These are phyloP conservation scores for Tricholaema leucomelas DNA, from an alignment of 2,113 vertebrate species.

Conservation along the genomic window DNA sequence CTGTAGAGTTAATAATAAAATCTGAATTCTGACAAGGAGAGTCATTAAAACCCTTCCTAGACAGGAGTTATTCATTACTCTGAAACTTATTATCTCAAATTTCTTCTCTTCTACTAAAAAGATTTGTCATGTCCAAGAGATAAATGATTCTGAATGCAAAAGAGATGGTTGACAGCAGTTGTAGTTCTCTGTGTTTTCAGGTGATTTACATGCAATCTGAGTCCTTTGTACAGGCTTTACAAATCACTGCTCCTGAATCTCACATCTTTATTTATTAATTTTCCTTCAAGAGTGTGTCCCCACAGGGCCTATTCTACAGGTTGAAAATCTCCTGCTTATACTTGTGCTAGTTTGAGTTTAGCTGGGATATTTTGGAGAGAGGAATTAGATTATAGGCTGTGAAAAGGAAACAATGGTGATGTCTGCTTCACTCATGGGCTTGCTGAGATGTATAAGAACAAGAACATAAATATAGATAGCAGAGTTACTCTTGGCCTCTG, in stretches of 20 bases:
- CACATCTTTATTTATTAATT: slow-evolving; percentile 12
- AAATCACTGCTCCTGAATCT: not conserved
- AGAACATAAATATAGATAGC: no score
- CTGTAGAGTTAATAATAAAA: slow-evolving; percentile 78
- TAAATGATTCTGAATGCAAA: slow-evolving; percentile 68
- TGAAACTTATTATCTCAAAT: slow-evolving; percentile 73
- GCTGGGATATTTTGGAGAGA: no score
- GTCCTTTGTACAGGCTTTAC: not conserved
- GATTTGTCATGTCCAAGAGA: slow-evolving; percentile 76
- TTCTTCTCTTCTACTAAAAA: slow-evolving; percentile 69
- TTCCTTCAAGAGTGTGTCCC: not conserved
- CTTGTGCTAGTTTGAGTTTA: no score
- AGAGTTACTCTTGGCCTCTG: no score
- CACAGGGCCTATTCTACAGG: not conserved
- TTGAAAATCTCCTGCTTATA: not conserved
- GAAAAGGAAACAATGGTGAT: no score
- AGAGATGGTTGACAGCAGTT: slow-evolving; percentile 56
- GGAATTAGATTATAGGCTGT: no score
- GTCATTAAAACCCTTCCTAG: slow-evolving; percentile 73
- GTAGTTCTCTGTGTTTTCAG: slow-evolving; percentile 48
- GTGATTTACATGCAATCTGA: slow-evolving; percentile 43
- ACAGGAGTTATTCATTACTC: slow-evolving; percentile 73
- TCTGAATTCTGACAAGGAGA: slow-evolving; percentile 75
- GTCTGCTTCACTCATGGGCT: no score
- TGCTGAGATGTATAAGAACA: no score